phyloP scores from a whole-genome alignment of 2,113 vertebrate species.

The Ammodramus savannarum region DNA sequence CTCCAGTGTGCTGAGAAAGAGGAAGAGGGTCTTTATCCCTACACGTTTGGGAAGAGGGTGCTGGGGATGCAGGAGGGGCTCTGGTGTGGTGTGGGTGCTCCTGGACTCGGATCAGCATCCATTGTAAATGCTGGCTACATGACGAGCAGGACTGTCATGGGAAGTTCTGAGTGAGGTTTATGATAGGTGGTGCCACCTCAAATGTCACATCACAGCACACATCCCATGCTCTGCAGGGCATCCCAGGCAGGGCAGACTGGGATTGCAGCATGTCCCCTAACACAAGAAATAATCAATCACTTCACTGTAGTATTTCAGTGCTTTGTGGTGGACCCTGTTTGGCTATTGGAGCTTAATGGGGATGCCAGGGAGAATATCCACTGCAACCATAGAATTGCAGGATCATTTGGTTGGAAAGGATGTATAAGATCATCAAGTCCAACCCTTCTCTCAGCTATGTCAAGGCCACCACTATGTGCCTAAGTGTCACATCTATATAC shows the following conservation, averaged over 20 bases:
- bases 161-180: neutral
- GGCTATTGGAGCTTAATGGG: accelerated
- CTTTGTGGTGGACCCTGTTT: neutral
- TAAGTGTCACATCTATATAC: neutral
- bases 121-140: accelerated
- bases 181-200: neutral
- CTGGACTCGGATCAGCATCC: neutral
- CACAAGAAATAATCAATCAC: neutral
- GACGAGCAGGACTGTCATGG: neutral
- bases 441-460: neutral
- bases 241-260: neutral
- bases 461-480: neutral
- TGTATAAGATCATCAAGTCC: neutral
- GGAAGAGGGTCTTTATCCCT: neutral
- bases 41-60: neutral
- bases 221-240: neutral
- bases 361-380: neutral
- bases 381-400: neutral
- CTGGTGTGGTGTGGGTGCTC: neutral
- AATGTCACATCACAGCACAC: neutral
- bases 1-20: neutral
- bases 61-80: neutral
- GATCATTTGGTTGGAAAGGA: neutral
- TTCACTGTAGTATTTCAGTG: neutral
- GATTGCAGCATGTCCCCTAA: neutral